Evolutionary conservation across 2,888 invertebrate genomes (phyloP).

Genomic region (Andrena flavipes): DNA sequence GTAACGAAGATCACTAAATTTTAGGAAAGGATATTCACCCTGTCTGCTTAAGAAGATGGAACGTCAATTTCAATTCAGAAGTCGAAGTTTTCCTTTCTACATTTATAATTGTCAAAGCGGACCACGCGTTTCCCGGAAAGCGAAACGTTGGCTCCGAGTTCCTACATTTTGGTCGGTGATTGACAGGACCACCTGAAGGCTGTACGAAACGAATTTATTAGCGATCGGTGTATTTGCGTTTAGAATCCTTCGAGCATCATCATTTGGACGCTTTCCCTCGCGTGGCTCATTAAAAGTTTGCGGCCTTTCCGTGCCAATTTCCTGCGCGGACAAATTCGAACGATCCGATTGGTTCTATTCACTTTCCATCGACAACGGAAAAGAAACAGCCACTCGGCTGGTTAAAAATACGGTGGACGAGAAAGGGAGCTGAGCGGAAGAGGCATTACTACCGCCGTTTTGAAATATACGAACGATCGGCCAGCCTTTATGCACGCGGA

Average conservation of each 20-base stretch:
- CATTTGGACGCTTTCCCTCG: slow-evolving; percentile 40
- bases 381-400: slow-evolving; percentile 17
- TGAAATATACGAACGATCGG: not conserved
- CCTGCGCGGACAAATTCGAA: slow-evolving; percentile 24
- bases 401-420: slow-evolving; percentile 46
- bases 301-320: slow-evolving; percentile 51
- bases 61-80: not conserved
- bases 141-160: not conserved
- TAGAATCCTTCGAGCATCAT: slow-evolving; percentile 30
- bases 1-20: not conserved
- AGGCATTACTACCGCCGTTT: not conserved
- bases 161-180: slow-evolving; percentile 31
- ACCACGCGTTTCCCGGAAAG: not conserved
- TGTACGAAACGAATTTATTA: slow-evolving; percentile 51
- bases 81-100: not conserved
- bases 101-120: not conserved
- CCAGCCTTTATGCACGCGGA: not conserved
- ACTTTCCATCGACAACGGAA: slow-evolving; percentile 12
- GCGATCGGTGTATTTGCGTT: slow-evolving; percentile 54
- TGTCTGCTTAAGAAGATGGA: no score
- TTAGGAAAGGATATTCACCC: not conserved
- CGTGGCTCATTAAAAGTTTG: slow-evolving; percentile 54
- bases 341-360: slow-evolving; percentile 20
- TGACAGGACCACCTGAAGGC: slow-evolving; percentile 42
- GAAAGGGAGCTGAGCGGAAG: not conserved